Conservation (phyloP, 2,113 vertebrate species). For the Eurystomus gularis region DNA sequence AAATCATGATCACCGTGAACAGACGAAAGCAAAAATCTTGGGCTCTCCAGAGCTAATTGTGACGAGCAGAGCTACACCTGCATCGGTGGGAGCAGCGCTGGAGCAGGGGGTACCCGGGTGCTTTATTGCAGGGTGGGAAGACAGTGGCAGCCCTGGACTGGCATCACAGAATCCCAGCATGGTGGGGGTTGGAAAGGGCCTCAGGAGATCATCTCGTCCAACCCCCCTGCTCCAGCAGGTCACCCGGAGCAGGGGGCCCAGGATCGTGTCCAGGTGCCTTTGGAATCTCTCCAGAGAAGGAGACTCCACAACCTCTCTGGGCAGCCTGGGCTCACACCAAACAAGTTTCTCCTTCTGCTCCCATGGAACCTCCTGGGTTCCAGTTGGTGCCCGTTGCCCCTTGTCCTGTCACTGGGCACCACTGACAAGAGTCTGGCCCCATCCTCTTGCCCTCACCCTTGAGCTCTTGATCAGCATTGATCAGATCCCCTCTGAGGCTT, state of each 20-base stretch:
- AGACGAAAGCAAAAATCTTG: not conserved
- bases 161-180: no score
- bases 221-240: no score
- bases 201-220: no score
- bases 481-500: not conserved
- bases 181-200: no score
- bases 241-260: no score
- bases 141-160: no score
- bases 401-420: not conserved
- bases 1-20: fast-evolving
- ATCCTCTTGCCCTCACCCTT: not conserved
- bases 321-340: no score
- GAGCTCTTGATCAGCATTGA: not conserved
- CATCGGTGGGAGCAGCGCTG: fast-evolving
- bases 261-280: no score
- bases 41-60: not conserved
- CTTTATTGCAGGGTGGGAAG: not conserved
- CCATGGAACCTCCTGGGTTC: not conserved
- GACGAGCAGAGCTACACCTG: not conserved
- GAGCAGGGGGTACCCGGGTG: fast-evolving
- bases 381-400: not conserved
- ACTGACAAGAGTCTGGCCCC: not conserved
- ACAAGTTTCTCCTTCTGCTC: no score
- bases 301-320: no score
- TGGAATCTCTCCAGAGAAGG: no score